Base-by-base conservation (phyloP, 92 coral and sea anemone species). In the Umimayanthus kanabou region DNA sequence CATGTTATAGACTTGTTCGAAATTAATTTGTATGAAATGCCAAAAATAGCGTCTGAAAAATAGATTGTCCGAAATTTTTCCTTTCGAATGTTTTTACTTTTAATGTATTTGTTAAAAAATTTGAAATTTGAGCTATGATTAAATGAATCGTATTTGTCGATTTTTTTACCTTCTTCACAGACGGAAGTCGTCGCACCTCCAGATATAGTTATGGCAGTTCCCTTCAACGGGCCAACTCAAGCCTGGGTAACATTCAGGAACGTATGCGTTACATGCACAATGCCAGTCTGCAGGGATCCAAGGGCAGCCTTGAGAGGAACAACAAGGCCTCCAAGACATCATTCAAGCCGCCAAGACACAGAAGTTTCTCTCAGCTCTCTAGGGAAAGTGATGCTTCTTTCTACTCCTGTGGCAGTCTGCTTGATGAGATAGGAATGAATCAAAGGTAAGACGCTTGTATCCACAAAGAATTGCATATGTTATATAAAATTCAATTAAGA, bases 381-480 rank as follows among this genome's bases (percentile, higher is more conserved):
- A 90, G 66, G 28, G 93, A 76, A 20, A 96, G 98, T 74, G 98
- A 96, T 78, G 96, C 91, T 10, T 97, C 99, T 57, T 97, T 97
- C 90, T 97, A 97, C 89, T 97, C 99, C 14, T 97, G 99, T 91
- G 96, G 97, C 20, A 97, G 99, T 92, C 88, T 93, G 64, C 88
- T 95, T 86, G 95, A 94, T 88, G 98, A 93, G 49, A 37, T 88
- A 47, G 95, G 88, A 47, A 77, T 86, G 69, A 89, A 73, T 84
- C 91, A 89, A 71, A 88, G 88, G 87, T 85, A 33, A 0, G 9
- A 2, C 28, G 16, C 13, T 70, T 50, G 67, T 4, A 29, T 30
- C 66, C 23, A 5, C 18, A 29, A 26, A 26, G 6, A 57, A 47
- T 47, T 47, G 53, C 53, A 47, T 8, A 11, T 47, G 53, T 6